phyloP scores from a whole-genome alignment of 2,797 vertebrate genomes.

The Delichon dasypus region DNA sequence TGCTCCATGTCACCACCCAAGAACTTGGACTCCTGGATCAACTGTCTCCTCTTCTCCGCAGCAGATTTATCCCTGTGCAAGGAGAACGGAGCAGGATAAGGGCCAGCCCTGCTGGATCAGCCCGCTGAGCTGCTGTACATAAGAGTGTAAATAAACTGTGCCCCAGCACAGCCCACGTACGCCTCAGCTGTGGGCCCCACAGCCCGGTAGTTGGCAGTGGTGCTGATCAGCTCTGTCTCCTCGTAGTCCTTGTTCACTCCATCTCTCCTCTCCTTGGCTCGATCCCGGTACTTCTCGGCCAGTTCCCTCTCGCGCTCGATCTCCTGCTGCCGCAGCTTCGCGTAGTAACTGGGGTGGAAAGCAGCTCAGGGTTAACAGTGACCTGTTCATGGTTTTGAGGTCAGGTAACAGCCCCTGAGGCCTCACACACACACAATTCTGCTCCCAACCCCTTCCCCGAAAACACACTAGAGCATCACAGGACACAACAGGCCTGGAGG shows the following conservation, averaged over 20 bases:
- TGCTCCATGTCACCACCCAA: slow-evolving; percentile 99
- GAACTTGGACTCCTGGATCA: slow-evolving; percentile 99
- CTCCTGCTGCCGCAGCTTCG: slow-evolving; percentile 95
- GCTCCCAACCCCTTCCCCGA: not conserved
- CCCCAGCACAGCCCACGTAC: slow-evolving; percentile 73
- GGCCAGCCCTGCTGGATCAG: not conserved
- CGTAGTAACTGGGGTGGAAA: slow-evolving; percentile 85
- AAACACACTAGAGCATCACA: fast-evolving
- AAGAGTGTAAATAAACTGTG: no score
- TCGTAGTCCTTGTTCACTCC: slow-evolving; percentile 98
- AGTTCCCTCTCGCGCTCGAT: slow-evolving; percentile 92
- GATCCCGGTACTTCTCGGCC: slow-evolving; percentile 94
- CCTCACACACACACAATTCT: fast-evolving
- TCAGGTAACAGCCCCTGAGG: not conserved
- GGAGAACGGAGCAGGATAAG: not conserved
- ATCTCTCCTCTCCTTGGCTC: slow-evolving; percentile 92
- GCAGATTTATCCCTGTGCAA: slow-evolving; percentile 91
- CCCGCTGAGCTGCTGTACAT: not conserved
- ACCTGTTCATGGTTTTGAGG: fast-evolving
- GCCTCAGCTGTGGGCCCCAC: slow-evolving; percentile 96
- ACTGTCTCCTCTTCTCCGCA: slow-evolving; percentile 93
- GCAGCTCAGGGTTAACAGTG: not conserved
- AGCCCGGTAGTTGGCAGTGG: slow-evolving; percentile 94
- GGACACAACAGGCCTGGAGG: not conserved
- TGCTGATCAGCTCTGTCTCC: slow-evolving; percentile 96